A percentile compares a stretch with the other conserved stretches of the same genome.
phyloP scores from a whole-genome alignment of 2,113 vertebrate species.

The Sinocyclocheilus grahami region DNA sequence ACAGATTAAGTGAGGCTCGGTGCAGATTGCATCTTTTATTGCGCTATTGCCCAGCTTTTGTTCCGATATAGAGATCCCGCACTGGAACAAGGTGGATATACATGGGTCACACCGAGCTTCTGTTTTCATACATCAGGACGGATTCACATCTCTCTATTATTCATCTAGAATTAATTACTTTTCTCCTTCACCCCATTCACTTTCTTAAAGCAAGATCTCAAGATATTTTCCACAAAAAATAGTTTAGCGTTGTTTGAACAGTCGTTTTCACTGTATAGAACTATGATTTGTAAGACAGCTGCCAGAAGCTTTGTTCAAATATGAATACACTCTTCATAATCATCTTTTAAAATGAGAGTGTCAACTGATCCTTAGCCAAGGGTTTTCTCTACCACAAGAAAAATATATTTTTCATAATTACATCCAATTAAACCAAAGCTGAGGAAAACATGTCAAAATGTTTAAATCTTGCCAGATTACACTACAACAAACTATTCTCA shows the following conservation, averaged over 20 bases:
- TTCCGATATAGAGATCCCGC: constrained; percentile 19
- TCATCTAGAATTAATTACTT: neutral
- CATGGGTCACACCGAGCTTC: neutral
- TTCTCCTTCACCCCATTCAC: constrained; percentile 1
- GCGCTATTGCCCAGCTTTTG: constrained; percentile 26
- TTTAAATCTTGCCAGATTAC: constrained; percentile 18
- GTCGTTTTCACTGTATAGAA: neutral
- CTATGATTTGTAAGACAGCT: constrained; percentile 32
- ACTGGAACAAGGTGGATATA: neutral
- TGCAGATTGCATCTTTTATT: constrained; percentile 59
- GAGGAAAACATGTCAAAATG: constrained; percentile 30
- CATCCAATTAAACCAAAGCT: constrained; percentile 18
- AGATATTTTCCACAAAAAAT: neutral
- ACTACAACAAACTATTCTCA: constrained; percentile 11
- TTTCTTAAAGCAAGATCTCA: neutral
- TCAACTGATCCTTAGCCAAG: neutral
- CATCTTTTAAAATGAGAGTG: constrained; percentile 16
- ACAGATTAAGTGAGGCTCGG: constrained; percentile 59
- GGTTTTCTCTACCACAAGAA: neutral
- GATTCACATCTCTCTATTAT: neutral
- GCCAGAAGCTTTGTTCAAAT: constrained; percentile 28
- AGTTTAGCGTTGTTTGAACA: neutral
- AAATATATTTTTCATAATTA: constrained; percentile 18
- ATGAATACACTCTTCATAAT: constrained; percentile 18
- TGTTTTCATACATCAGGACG: neutral